These are phyloP conservation scores for Luffia ferchaultella DNA, from an alignment of 2,888 invertebrate genomes.

Conservation along the genomic window DNA sequence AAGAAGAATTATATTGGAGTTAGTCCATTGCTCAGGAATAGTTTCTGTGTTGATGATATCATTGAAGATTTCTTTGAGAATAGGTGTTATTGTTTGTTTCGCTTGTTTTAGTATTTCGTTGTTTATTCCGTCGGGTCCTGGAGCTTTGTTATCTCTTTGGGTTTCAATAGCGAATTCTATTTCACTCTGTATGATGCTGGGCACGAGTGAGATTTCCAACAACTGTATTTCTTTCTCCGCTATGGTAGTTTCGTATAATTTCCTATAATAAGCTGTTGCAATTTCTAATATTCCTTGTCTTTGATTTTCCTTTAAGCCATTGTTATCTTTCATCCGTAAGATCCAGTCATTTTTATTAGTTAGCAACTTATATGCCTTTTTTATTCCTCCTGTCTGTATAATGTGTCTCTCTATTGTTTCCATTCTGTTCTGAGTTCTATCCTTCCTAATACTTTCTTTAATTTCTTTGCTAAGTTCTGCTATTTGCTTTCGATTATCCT, in stretches of 20 bases:
- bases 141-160: no score
- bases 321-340: not conserved
- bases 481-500: not conserved
- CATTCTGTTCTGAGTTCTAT: not conserved
- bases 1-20: no score
- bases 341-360: conserved; percentile 1
- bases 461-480: conserved; percentile 3
- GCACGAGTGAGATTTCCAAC: no score
- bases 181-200: no score
- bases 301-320: not conserved
- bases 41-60: no score
- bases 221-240: not conserved
- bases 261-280: conserved; percentile 1
- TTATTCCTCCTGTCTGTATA: conserved; percentile 3
- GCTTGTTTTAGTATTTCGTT: no score
- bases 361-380: conserved; percentile 4
- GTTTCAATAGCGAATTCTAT: no score
- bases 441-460: conserved; percentile 1
- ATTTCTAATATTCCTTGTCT: not conserved
- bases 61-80: no score
- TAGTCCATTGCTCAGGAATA: no score
- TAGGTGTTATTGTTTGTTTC: no score
- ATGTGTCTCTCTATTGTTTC: conserved; percentile 2
- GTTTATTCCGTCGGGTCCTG: no score
- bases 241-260: not conserved